Conservation (phyloP, 37 sponge, comb jelly and placozoan genomes). For the Halichondria panicea region DNA sequence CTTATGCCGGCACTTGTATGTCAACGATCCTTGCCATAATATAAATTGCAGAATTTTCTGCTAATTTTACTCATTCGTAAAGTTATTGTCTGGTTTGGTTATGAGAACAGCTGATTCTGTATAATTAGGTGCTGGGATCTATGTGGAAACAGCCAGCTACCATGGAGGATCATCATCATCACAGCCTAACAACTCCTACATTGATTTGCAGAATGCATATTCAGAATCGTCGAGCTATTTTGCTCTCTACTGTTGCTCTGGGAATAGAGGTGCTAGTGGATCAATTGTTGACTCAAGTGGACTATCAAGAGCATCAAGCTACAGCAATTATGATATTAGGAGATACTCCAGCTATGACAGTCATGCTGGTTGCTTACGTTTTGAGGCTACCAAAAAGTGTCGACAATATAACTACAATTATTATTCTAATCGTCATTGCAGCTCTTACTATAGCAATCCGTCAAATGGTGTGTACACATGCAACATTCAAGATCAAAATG, state of each 20-base stretch:
- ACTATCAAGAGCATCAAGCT: background rate
- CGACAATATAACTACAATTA: too few species aligned
- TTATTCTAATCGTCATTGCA: too few species aligned
- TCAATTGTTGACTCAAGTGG: background rate
- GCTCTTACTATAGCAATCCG: background rate
- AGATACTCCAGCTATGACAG: background rate
- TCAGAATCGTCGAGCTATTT: background rate
- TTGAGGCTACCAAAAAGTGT: background rate
- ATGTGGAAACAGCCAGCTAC: background rate
- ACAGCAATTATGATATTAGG: background rate
- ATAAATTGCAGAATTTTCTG: background rate
- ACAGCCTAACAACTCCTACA: slow-evolving; percentile 7
- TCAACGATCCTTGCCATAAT: too few species aligned
- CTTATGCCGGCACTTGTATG: too few species aligned
- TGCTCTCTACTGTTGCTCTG: slow-evolving; percentile 5
- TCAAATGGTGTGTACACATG: background rate
- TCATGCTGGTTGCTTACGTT: background rate
- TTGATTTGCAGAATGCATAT: background rate
- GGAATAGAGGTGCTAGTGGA: background rate
- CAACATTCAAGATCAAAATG: background rate
- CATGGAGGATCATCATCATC: background rate
- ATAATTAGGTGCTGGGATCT: slow-evolving; percentile 9
- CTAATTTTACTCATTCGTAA: background rate
- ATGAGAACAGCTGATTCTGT: too few species aligned
- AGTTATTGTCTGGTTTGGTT: background rate